Percentiles rank a stretch among this genome's conserved stretches.
phyloP scores from a whole-genome alignment of 2,888 invertebrate genomes.

The Allacma fusca region DNA sequence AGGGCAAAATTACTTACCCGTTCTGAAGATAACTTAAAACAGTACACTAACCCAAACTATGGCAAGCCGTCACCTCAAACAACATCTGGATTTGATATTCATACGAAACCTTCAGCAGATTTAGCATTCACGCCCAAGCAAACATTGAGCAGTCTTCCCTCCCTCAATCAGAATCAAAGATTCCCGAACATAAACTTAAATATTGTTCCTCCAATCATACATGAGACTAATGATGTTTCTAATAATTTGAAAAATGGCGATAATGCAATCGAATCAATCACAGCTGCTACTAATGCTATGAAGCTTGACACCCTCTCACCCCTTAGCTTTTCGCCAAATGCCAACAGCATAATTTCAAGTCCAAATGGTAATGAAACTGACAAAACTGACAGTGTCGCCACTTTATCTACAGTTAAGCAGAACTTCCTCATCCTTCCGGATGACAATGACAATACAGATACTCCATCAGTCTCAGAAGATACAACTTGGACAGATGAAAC shows the following conservation, averaged over 20 bases:
- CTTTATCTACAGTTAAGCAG: conserved; percentile 9
- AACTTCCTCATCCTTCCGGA: not conserved
- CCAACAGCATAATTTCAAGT: conserved; percentile 13
- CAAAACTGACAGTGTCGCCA: not conserved
- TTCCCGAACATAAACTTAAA: conserved; percentile 19
- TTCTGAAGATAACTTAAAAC: conserved; percentile 42
- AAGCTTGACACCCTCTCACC: not conserved
- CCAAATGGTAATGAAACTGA: conserved; percentile 6
- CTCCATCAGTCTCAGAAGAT: conserved; percentile 27
- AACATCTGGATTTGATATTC: not conserved
- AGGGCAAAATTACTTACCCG: conserved; percentile 37
- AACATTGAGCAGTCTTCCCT: conserved; percentile 8
- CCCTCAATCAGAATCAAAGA: conserved; percentile 15
- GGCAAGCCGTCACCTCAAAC: not conserved
- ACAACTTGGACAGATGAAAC: conserved; percentile 59
- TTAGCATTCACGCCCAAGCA: not conserved
- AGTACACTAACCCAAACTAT: too few species aligned
- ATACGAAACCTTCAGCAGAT: not conserved
- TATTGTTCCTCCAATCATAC: conserved; percentile 6
- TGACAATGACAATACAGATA: conserved; percentile 26
- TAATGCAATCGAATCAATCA: conserved; percentile 1
- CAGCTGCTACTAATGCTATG: not conserved
- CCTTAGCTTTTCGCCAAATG: conserved; percentile 12
- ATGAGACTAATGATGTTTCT: not conserved
- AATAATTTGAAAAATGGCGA: not conserved